A percentile compares a stretch with the other conserved stretches of the same genome.
Conservation (phyloP, 2,797 vertebrate species). For the Sebastolobus alascanus region DNA sequence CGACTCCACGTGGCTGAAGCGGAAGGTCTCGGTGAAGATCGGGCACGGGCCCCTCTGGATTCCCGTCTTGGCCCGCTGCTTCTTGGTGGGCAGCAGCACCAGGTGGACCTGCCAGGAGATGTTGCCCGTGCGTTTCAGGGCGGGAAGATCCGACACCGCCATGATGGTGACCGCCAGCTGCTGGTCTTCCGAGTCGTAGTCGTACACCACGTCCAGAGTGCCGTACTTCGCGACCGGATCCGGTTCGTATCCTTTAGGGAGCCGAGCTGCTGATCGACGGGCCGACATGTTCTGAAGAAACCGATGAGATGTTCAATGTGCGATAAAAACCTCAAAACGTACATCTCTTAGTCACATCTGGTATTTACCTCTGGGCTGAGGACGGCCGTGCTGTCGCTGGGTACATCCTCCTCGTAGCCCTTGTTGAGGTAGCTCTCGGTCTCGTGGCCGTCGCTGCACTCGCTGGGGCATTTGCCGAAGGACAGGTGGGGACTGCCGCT, state of each 20-base stretch:
- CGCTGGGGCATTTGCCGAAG: conserved; percentile 93
- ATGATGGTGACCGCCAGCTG: conserved; percentile 94
- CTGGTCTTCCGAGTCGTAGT: conserved; percentile 95
- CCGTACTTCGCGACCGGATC: conserved; percentile 93
- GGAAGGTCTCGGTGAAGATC: conserved; percentile 96
- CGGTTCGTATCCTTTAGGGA: conserved; percentile 94
- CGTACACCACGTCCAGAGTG: conserved; percentile 95
- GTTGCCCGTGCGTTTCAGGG: conserved; percentile 91
- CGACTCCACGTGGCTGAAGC: conserved; percentile 94
- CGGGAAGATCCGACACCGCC: conserved; percentile 94
- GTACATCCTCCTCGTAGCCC: conserved; percentile 96
- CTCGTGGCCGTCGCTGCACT: conserved; percentile 90
- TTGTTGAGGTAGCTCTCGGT: conserved; percentile 95
- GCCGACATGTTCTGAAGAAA: conserved; percentile 91
- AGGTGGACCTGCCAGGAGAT: conserved; percentile 98
- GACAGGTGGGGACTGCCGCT: conserved; percentile 94
- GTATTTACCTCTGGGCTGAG: conserved; percentile 93
- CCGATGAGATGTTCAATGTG: neutral
- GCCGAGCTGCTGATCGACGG: conserved; percentile 91
- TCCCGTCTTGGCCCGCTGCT: conserved; percentile 94
- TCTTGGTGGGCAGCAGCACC: conserved; percentile 96
- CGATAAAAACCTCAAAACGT: neutral
- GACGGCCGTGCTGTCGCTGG: conserved; percentile 96
- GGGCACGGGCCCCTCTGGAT: conserved; percentile 94
- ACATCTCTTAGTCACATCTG: neutral